Conservation (phyloP, 35 echinoderm and acorn worm species). For the Apostichopus parvimensis region DNA sequence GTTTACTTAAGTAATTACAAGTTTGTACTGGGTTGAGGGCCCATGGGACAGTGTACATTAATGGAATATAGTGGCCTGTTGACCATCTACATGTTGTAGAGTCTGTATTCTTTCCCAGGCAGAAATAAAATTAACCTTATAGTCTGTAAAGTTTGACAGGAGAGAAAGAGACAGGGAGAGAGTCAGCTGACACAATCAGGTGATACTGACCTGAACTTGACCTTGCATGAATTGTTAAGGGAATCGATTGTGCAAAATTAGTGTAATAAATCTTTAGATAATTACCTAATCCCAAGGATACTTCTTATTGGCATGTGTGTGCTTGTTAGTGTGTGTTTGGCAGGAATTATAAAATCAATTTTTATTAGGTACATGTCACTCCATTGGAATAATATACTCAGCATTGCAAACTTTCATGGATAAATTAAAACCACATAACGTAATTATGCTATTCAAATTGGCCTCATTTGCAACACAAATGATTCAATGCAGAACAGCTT, state of each 20-base stretch:
- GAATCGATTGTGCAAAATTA: not conserved
- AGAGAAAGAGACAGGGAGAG: not conserved
- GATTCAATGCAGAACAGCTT: too few relatives aligned
- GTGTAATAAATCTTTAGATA: not conserved
- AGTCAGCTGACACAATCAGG: not conserved
- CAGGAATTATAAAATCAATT: too few relatives aligned
- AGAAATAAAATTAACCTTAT: not conserved
- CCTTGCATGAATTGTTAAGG: not conserved
- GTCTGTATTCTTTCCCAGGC: not conserved
- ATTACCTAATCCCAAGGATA: not conserved
- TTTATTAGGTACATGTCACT: too few relatives aligned
- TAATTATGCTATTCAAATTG: too few relatives aligned
- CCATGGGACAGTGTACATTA: not conserved
- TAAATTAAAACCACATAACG: too few relatives aligned
- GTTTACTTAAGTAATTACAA: not conserved
- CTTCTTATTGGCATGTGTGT: not conserved
- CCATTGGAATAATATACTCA: too few relatives aligned
- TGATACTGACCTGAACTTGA: constrained; percentile 31
- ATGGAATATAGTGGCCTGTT: not conserved
- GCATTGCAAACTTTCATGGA: too few relatives aligned
- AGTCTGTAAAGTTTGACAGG: not conserved
- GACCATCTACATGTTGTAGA: not conserved
- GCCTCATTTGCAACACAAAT: too few relatives aligned
- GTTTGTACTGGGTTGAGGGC: not conserved
- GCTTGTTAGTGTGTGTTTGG: too few relatives aligned